These are phyloP conservation scores for Chiridota heheva DNA, from an alignment of 35 echinoderm and acorn worm genomes.

Conservation along the genomic window DNA sequence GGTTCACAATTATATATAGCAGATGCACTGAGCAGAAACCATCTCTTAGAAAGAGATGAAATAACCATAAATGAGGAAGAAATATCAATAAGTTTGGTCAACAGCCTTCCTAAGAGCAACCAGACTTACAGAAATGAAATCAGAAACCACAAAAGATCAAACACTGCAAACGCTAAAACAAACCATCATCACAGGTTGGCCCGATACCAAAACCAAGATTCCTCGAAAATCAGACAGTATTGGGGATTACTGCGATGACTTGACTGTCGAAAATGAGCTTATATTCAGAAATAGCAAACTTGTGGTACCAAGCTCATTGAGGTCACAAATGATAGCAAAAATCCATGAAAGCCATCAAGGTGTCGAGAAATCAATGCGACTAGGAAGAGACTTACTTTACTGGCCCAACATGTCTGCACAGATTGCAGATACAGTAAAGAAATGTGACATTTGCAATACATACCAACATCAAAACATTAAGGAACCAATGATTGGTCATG, in stretches of 20 bases:
- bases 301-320: conserved; percentile 7
- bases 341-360: conserved; percentile 61
- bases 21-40: conserved; percentile 32
- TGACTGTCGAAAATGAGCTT: conserved; percentile 50
- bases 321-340: conserved; percentile 23
- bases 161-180: conserved; percentile 20
- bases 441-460: conserved; percentile 41
- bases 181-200: conserved; percentile 62
- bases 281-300: conserved; percentile 26
- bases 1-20: conserved; percentile 21
- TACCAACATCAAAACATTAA: conserved; percentile 14
- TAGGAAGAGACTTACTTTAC: conserved; percentile 50
- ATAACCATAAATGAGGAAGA: too few species aligned
- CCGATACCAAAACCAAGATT: conserved; percentile 19
- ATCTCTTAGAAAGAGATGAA: background rate
- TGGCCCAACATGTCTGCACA: conserved; percentile 47
- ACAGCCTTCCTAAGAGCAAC: too few species aligned
- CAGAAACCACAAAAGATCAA: conserved; percentile 40
- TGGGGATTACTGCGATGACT: conserved; percentile 49
- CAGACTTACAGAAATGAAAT: conserved; percentile 20
- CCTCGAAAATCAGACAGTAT: conserved; percentile 25
- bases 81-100: too few species aligned
- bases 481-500: conserved; percentile 45
- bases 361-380: conserved; percentile 27
- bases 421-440: conserved; percentile 25